These are phyloP conservation scores for Phocoena sinus DNA, from an alignment of 2,113 vertebrate species.

Conservation along the genomic window DNA sequence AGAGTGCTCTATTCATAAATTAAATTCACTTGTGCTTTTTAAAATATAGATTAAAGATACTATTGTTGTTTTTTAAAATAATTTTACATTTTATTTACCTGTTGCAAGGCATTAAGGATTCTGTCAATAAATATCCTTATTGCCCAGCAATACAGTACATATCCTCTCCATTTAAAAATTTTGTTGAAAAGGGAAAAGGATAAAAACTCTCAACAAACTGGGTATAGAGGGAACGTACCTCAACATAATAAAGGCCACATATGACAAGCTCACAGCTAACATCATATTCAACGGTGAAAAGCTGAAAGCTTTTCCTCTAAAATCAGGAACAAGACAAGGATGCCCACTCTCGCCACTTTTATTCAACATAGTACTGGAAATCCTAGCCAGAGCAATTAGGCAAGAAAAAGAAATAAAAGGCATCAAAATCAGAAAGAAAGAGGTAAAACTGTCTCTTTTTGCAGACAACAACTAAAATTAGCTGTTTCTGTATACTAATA, in stretches of 20 bases:
- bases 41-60: constrained; percentile 1
- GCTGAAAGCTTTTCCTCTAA: constrained; percentile 55
- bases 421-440: constrained; percentile 53
- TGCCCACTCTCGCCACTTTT: constrained; percentile 44
- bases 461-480: constrained; percentile 32
- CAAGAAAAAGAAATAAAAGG: constrained; percentile 58
- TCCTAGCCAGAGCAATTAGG: constrained; percentile 54
- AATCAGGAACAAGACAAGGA: constrained; percentile 53
- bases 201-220: constrained; percentile 46
- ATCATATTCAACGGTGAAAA: constrained; percentile 55
- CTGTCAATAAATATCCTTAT: neutral
- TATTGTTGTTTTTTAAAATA: neutral
- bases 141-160: neutral
- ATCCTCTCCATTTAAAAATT: neutral
- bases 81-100: constrained; percentile 26
- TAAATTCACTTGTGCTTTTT: constrained; percentile 17
- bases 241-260: constrained; percentile 56
- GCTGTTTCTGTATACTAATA: constrained; percentile 21
- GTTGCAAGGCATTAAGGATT: constrained; percentile 22
- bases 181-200: constrained; percentile 17
- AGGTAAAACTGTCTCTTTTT: constrained; percentile 34
- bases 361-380: constrained; percentile 58
- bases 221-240: constrained; percentile 52
- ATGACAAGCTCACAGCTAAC: constrained; percentile 59
- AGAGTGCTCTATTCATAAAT: constrained; percentile 7